Conservation (phyloP, 1,140 invertebrate species). For the Atopsyche davidsoni region DNA sequence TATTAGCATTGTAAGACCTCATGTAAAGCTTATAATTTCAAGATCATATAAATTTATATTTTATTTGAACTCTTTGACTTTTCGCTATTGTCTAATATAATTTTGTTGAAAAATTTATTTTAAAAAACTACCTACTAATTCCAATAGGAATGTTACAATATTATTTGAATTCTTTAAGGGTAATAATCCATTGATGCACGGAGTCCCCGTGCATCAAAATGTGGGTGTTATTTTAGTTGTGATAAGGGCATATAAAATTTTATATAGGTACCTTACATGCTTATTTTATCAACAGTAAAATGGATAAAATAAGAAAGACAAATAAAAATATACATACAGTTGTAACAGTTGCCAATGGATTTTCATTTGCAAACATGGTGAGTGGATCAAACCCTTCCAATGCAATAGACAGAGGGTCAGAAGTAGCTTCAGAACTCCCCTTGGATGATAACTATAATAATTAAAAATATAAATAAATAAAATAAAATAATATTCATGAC, state of each 20-base stretch:
- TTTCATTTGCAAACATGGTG: conserved; percentile 61
- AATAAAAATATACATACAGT: conserved; percentile 41
- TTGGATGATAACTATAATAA: not conserved
- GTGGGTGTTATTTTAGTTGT: too few relatives aligned
- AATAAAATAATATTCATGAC: not conserved
- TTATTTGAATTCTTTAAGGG: too few relatives aligned
- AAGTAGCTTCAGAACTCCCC: conserved; percentile 31
- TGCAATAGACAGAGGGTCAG: conserved; percentile 55
- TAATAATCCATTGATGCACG: too few relatives aligned
- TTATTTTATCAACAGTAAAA: not conserved
- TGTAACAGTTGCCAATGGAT: conserved; percentile 45
- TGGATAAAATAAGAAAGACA: conserved; percentile 5
- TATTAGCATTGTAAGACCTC: too few relatives aligned
- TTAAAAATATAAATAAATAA: not conserved
- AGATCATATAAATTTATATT: too few relatives aligned
- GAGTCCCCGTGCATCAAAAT: too few relatives aligned
- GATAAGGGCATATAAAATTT: not conserved
- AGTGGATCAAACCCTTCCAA: conserved; percentile 71
- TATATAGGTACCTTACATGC: not conserved
- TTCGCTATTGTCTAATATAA: too few relatives aligned
- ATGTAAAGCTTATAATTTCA: too few relatives aligned
- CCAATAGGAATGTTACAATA: too few relatives aligned
- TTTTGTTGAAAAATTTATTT: too few relatives aligned
- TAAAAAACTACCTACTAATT: too few relatives aligned
- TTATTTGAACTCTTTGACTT: too few relatives aligned